Percentiles rank a stretch among this genome's conserved stretches.
phyloP scores from a whole-genome alignment of 1,140 invertebrate genomes.

The Lasaia peninsularis region DNA sequence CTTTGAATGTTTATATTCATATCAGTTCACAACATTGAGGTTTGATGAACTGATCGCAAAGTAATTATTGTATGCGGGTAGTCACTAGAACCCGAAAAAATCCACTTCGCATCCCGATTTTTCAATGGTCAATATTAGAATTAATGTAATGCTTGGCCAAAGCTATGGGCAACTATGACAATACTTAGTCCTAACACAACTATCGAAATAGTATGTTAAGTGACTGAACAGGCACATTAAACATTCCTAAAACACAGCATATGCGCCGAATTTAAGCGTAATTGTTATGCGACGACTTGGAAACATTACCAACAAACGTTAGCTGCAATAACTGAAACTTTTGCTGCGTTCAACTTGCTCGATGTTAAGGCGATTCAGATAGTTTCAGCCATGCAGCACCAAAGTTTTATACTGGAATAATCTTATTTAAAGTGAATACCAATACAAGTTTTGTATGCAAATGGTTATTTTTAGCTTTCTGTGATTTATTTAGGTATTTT shows the following conservation, averaged over 20 bases:
- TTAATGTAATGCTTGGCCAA: no score
- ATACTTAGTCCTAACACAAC: no score
- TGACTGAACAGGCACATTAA: not conserved
- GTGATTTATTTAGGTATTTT: no score
- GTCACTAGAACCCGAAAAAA: no score
- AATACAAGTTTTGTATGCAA: not conserved
- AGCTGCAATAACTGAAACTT: conserved; percentile 11
- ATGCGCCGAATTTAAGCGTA: conserved; percentile 4
- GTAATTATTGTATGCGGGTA: no score
- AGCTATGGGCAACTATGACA: no score
- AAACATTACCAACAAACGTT: conserved; percentile 9
- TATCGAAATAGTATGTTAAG: not conserved
- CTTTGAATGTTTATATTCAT: no score
- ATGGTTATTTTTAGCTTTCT: no score
- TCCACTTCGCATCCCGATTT: no score
- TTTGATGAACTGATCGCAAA: no score
- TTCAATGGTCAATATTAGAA: no score
- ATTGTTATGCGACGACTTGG: conserved; percentile 8
- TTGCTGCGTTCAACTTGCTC: not conserved
- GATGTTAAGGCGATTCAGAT: conserved; percentile 7
- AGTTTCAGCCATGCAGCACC: not conserved
- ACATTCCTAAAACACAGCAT: not conserved
- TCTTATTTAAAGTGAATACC: not conserved
- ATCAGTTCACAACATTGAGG: no score
- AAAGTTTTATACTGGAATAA: not conserved